Evolutionary conservation across 2,888 invertebrate genomes (phyloP), one percentile per base, ranked within the genome.

Genomic region (Standfussiana lucernea): DNA sequence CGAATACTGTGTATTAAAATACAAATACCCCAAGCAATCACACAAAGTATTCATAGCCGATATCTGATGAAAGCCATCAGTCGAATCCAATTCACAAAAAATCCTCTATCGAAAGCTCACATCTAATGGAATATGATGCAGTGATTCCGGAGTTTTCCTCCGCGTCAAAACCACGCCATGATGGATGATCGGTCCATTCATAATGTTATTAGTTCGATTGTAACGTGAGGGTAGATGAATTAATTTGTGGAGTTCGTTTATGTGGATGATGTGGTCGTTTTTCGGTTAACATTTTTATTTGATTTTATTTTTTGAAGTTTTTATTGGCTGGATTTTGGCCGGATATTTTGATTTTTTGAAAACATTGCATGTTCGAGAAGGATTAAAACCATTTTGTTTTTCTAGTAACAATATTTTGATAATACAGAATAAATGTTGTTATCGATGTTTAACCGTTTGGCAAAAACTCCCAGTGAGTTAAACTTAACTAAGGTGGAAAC

Each of bases 131-230:
- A 90, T 91, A 90, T 92, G 92, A 92, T 92, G 92, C 89, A 89
- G 91, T 90, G 89, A 89, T 92, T 90, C 83, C 74, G 75, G 75
- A 71, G 61, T 79, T 86, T 86, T 80, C 85, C 75, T 75, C 80
- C 88, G 70, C 87, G 90, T 89, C 89, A 88, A 83, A 74, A 75
- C 69, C 88, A 90, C 74, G 79, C 78, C 50, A 76, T 92, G 92
- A 92, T 92, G 89, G 90, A 92, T 92, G 90, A 82, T 86, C 82
- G 83, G 72, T 71, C 61, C 72, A 92, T 92, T 92, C 91, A 91
- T 91, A 90, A 90, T 89, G 89, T 91, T 92, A 91, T 93, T 92
- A 92, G 89, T 89, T 87, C 84, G 84, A 89, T 89, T 89, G 89
- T 87, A 76, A 74, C 72, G 79, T 81, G 76, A 66, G 80, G 82